Base-by-base conservation (phyloP, 2,113 vertebrate species). In the Eptesicus fuscus region DNA sequence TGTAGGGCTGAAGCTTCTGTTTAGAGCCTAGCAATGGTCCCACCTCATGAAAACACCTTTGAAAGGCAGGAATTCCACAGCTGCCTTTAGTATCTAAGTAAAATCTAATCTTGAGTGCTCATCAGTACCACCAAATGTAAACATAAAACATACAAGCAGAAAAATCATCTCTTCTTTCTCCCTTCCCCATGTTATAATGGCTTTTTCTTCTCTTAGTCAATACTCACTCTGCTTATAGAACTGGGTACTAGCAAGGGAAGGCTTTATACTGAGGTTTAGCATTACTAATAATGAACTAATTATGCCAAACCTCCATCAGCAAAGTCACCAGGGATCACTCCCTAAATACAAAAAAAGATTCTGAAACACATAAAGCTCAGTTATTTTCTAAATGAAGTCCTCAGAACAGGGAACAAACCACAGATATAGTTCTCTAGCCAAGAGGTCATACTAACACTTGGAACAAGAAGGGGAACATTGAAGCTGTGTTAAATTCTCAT, bases 401-500 rank as follows among this genome's bases (percentile, higher is more conserved):
- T 90, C 63, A 82, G 70, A 97, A 89, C 40, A 59, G 28, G 10
- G 40, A 94, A 92, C 37, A 89, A 94, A 80, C 7, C 23, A n/a
- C 7, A 76, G 35, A 76, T 67, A 61, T 11, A 89, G 25, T 77
- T 91, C 22, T 78, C 28, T 82, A 96, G 23, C 44, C 47, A 89
- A 86, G 83, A 95, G 73, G 86, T 91, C 51, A 93, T 59, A 28
- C 25, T 83, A 87, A 87, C 40, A 37, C 37, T 93, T 93, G 74
- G 63, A 95, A 92, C 25, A 79, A 94, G 70, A 91, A 78, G 79
- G 63, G 83, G 92, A 61, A 95, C 83, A 12, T 83, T 93, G 51
- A 96, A 92, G 79, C 47, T 61, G 71, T 90, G n/a, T 73, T 93
- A 96, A 93, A 93, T 94, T 93, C 70, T 89, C 53, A 73, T 92